Base-by-base conservation (phyloP, 2,888 invertebrate genomes). In the Gandaritis pyraliata region DNA sequence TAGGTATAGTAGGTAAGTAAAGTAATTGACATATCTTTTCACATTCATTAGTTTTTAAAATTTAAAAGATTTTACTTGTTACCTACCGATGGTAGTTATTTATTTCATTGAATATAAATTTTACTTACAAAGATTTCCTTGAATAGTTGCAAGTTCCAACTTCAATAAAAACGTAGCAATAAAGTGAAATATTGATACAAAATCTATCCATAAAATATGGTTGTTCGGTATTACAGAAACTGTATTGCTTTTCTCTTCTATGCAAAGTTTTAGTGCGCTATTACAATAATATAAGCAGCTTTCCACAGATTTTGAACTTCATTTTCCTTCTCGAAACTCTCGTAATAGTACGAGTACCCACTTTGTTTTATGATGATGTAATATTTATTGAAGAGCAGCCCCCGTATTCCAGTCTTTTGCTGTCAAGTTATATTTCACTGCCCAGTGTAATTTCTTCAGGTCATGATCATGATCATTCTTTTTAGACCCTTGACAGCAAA, bases 341-440 rank as follows among this genome's bases (percentile, higher is more conserved):
- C 8, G 50, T 38, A 38, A 29, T 16, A 58, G 7, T 11, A 43
- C 43, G 16, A 51, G 41, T 16, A 38, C 38, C 12, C 36, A 11
- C 47, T 38, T 55, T 49, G 41, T 56, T 56, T 33, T 41, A 41
- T 49, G 43, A 57, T 57, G 49, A 56, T 50, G 45, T 36, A 1
- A 33, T 57, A 56, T 56, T 39, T 49, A 56, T 49, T 41, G 23
- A 23, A 23, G 23, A 3, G 23, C 23, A 23, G n/a, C n/a, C n/a
- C n/a, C n/a, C n/a, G n/a, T n/a, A n/a, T n/a, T n/a, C n/a, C n/a
- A n/a, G n/a, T n/a, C n/a, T n/a, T n/a, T n/a, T n/a, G n/a, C n/a
- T n/a, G n/a, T n/a, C n/a, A n/a, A n/a, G n/a, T n/a, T n/a, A n/a
- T n/a, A n/a, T n/a, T n/a, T n/a, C n/a, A n/a, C n/a, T n/a, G n/a